Percentiles rank a stretch among this genome's conserved stretches.
phyloP scores from a whole-genome alignment of 2,797 vertebrate genomes.

The Eupleurogrammus muticus region DNA sequence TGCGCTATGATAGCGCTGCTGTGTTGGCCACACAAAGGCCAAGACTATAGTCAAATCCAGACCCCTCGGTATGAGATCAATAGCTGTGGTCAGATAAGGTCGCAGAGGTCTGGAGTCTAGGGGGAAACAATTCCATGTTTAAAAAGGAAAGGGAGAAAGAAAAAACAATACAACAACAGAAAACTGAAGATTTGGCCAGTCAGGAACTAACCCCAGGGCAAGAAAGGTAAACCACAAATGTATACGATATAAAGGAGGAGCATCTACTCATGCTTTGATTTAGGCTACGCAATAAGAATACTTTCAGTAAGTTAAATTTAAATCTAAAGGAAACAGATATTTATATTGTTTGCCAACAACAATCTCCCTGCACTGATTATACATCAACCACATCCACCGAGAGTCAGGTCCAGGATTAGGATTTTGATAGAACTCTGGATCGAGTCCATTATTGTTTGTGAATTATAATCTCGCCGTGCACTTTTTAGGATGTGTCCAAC shows the following conservation, averaged over 20 bases:
- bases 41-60: conserved; percentile 14
- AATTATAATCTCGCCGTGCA: background rate
- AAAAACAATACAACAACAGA: background rate
- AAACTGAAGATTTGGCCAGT: background rate
- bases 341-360: background rate
- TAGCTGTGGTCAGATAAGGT: conserved; percentile 51
- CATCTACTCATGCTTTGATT: background rate
- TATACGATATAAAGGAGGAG: background rate
- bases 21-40: conserved; percentile 37
- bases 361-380: background rate
- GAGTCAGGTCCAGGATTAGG: background rate
- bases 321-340: background rate
- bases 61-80: conserved; percentile 49
- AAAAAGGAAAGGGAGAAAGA: background rate
- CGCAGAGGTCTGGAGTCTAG: conserved; percentile 38
- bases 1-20: conserved; percentile 39
- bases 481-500: background rate
- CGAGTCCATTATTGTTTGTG: background rate
- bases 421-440: background rate
- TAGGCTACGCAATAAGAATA: background rate
- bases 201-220: conserved; percentile 8
- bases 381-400: background rate
- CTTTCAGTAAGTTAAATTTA: background rate
- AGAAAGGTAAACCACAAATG: conserved; percentile 20
- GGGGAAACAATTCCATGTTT: conserved; percentile 35